phyloP scores from a whole-genome alignment of 2,113 vertebrate genomes.

The Oryzias celebensis region DNA sequence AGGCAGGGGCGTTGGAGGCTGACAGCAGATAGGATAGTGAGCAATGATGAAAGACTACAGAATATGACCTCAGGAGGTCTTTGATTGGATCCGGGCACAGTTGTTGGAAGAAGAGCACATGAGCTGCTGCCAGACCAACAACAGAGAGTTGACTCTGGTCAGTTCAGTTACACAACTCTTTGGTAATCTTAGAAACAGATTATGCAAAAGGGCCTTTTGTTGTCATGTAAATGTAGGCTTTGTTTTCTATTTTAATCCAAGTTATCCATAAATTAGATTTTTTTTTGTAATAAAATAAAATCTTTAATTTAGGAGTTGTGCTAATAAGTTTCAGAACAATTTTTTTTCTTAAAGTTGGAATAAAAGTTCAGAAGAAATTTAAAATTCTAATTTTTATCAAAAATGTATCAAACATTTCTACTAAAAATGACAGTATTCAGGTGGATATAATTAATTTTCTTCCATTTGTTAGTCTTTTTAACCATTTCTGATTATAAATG shows the following conservation, averaged over 20 bases:
- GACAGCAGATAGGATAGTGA: slow-evolving; percentile 56
- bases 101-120: slow-evolving; percentile 40
- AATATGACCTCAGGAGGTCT: slow-evolving; percentile 57
- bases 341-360: too few species aligned
- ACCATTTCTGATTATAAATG: background rate
- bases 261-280: too few species aligned
- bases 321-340: too few species aligned
- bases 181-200: slow-evolving; percentile 5
- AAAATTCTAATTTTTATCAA: too few species aligned
- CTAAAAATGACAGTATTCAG: too few species aligned
- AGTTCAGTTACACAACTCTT: slow-evolving; percentile 24
- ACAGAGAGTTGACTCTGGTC: slow-evolving; percentile 33
- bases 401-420: too few species aligned
- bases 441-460: background rate
- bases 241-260: background rate
- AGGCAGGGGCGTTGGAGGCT: slow-evolving; percentile 19
- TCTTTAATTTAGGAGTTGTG: too few species aligned
- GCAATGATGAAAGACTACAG: slow-evolving; percentile 37
- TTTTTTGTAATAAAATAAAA: too few species aligned
- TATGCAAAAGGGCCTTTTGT: slow-evolving; percentile 1
- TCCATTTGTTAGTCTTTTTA: background rate
- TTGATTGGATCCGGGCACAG: slow-evolving; percentile 61
- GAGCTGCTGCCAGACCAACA: slow-evolving; percentile 37
- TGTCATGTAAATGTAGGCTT: background rate
- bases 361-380: too few species aligned